These are phyloP conservation scores for Kryphioiulus occultus DNA, from an alignment of 2,888 invertebrate genomes.

Conservation along the genomic window DNA sequence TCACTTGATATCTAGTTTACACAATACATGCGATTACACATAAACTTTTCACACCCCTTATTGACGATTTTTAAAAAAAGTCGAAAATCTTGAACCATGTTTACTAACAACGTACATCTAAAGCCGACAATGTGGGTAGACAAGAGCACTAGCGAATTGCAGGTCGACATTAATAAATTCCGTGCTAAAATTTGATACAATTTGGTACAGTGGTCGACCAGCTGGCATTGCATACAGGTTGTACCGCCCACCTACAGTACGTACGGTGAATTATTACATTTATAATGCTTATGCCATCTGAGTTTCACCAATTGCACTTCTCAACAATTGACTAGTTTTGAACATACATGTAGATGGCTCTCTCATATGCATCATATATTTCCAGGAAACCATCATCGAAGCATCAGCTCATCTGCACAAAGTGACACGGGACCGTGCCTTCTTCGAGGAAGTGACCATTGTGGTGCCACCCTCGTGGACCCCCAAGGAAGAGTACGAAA, in stretches of 20 bases:
- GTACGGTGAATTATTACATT: no score
- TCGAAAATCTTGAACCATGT: neutral
- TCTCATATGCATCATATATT: neutral
- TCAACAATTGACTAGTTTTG: no score
- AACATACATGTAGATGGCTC: no score
- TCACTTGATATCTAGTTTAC: neutral
- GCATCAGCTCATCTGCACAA: slow-evolving; percentile 59
- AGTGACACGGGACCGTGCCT: slow-evolving; percentile 58
- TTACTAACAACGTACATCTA: neutral
- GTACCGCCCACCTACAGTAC: no score
- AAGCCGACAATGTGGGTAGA: no score
- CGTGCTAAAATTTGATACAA: no score
- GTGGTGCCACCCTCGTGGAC: slow-evolving; percentile 60
- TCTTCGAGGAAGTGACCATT: slow-evolving; percentile 59
- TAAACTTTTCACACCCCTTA: neutral
- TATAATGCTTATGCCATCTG: no score
- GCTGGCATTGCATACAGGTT: no score
- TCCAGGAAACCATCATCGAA: slow-evolving; percentile 57
- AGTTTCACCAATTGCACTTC: no score
- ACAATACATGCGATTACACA: neutral
- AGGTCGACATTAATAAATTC: no score
- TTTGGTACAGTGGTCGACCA: no score
- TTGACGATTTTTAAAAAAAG: neutral
- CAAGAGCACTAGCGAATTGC: no score
- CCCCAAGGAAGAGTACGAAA: slow-evolving; percentile 52